Base-by-base conservation (phyloP, 92 coral and sea anemone species). In the Porites lobata region DNA sequence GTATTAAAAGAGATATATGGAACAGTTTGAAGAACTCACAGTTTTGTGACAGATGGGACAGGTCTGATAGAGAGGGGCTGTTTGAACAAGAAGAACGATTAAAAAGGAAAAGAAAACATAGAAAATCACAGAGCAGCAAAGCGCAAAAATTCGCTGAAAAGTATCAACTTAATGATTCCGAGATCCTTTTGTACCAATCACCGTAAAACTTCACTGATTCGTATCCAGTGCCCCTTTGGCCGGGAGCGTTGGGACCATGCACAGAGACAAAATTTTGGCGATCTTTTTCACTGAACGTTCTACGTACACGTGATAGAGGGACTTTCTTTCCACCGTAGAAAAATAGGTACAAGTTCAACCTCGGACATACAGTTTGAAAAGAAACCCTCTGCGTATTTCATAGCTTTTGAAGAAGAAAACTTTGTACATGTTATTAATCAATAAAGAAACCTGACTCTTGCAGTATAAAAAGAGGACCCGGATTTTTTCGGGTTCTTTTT, bases 71-170 rank as follows among this genome's bases (percentile, higher is more conserved):
- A 69, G 91, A 92, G 21, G 79, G 74, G 43, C 63, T 80, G 17
- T 79, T 91, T 11, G 89, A 84, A 53, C 77, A 85, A 51, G 95
- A 89, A 21, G 87, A 85, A 68, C 52, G 91, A 29, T 58, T 51
- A 15, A 54, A 32, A 43, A 89, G 93, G 71, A 92, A 81, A 59
- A 80, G 47, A 29, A 81, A 89, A 20, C 93, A 92, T 79, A 89
- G 67, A 66, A 82, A 89, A 52, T 69, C 68, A 75, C 83, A 79
- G 79, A 50, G 87, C 73, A 22, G 17, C 43, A 84, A 75, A n/a
- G 87, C 87, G 8, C 79, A 73, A 75, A 84, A 84, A 3, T 73
- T 84, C 26, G 64, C 87, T 0, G 87, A 47, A 0, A 84, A 84
- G 65, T 84, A 84, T 67, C 54, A 50, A 75, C 80, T 84, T 8